Percentiles rank a stretch among this genome's conserved stretches.
Conservation (phyloP, 2,113 vertebrate genomes). For the Periophthalmodon schlosseri region DNA sequence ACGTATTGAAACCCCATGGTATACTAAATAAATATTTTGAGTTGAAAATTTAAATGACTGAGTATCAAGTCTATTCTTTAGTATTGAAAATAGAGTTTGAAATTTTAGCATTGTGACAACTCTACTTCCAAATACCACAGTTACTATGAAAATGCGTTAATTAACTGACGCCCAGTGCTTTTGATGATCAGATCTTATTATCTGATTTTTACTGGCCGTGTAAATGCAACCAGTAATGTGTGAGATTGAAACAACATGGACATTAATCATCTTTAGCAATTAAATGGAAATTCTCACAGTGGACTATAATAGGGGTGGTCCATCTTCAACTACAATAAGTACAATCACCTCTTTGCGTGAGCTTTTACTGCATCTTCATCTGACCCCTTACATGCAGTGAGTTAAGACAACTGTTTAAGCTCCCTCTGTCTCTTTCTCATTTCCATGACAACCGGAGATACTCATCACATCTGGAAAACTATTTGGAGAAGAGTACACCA, state of each 20-base stretch:
- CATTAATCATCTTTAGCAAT: background rate
- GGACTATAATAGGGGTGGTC: background rate
- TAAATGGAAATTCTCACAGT: background rate
- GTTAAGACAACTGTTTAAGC: background rate
- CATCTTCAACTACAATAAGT: background rate
- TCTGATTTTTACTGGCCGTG: no score
- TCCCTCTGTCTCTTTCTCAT: background rate
- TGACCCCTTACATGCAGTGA: slow-evolving; percentile 22
- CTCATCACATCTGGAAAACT: slow-evolving; percentile 49
- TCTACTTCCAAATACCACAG: no score
- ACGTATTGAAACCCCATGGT: no score
- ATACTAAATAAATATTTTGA: no score
- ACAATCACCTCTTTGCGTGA: background rate
- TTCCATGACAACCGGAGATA: slow-evolving; percentile 39
- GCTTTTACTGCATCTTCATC: background rate
- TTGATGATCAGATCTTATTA: no score
- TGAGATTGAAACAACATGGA: background rate
- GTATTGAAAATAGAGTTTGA: no score
- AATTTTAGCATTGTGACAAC: no score
- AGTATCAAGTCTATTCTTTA: no score
- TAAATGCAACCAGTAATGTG: no score
- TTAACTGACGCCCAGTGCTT: no score
- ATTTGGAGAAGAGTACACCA: slow-evolving; percentile 17
- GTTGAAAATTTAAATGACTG: no score
- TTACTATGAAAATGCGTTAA: no score